Conservation (phyloP, 2,888 invertebrate species). For the Epirrhoe tristata region DNA sequence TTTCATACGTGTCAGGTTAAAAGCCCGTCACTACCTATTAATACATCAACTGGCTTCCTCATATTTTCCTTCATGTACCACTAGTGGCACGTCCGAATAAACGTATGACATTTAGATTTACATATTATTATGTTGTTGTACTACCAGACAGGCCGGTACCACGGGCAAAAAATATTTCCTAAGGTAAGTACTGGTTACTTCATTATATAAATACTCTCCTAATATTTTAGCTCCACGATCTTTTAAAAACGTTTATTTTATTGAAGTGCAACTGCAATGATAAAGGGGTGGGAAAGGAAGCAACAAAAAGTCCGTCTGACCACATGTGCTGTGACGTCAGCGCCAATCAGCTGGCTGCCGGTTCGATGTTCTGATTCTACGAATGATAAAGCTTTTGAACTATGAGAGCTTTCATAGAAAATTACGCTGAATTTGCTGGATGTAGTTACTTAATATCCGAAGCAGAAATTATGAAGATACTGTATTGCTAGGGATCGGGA, state of each 20-base stretch:
- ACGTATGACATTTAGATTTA: too few relatives aligned
- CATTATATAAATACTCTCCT: too few relatives aligned
- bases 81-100: too few relatives aligned
- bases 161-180: too few relatives aligned
- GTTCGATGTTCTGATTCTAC: conserved; percentile 26
- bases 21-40: too few relatives aligned
- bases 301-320: conserved; percentile 58
- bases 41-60: too few relatives aligned
- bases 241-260: background rate
- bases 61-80: too few relatives aligned
- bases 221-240: background rate
- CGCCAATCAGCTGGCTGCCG: conserved; percentile 63
- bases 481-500: too few relatives aligned
- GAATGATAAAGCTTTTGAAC: conserved; percentile 15
- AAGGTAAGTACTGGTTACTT: too few relatives aligned
- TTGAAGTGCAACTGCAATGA: conserved; percentile 30
- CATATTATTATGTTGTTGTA: too few relatives aligned
- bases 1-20: too few relatives aligned
- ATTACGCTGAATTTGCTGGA: background rate
- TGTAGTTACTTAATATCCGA: background rate
- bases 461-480: background rate
- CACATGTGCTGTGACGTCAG: conserved; percentile 75
- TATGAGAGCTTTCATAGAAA: conserved; percentile 18
- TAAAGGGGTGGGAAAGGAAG: conserved; percentile 52
- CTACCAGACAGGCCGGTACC: too few relatives aligned